Percentiles rank a stretch among this genome's conserved stretches.
Evolutionary conservation across 2,888 invertebrate species (phyloP).

Genomic region (Encarsia formosa): DNA sequence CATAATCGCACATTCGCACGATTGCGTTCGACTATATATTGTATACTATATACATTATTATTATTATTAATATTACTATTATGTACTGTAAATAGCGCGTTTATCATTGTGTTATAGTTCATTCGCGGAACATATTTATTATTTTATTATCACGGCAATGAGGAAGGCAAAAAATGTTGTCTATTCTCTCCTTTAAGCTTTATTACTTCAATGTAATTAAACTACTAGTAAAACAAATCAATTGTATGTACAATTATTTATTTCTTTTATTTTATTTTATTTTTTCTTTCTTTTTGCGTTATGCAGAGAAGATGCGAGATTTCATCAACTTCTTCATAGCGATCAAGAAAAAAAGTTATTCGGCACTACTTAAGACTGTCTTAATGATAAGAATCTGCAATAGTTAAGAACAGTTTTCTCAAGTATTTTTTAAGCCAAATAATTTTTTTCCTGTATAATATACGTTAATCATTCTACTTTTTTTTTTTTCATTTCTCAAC

Average conservation of each 20-base stretch:
- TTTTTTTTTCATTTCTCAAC: constrained; percentile 5
- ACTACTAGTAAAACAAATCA: constrained; percentile 26
- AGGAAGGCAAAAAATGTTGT: constrained; percentile 11
- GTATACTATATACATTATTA: constrained; percentile 23
- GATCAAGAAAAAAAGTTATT: constrained; percentile 28
- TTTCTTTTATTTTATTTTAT: too few relatives aligned
- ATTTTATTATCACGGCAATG: constrained; percentile 28
- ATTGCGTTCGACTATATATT: constrained; percentile 29
- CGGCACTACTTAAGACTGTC: constrained; percentile 29
- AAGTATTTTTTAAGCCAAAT: constrained; percentile 30
- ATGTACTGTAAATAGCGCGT: constrained; percentile 30
- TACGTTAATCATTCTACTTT: constrained; percentile 14
- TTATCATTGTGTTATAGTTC: constrained; percentile 29
- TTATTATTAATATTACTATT: constrained; percentile 6
- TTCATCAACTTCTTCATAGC: constrained; percentile 13
- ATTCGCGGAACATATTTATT: constrained; percentile 31
- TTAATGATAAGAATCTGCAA: constrained; percentile 21
- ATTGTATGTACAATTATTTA: constrained; percentile 29
- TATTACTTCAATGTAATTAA: constrained; percentile 29
- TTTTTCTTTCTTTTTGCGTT: constrained; percentile 9
- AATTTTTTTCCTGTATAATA: constrained; percentile 27
- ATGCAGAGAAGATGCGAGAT: constrained; percentile 5
- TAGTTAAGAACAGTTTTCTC: constrained; percentile 25
- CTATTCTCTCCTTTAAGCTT: constrained; percentile 22
- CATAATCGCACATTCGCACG: constrained; percentile 28